Evolutionary conservation across 1,140 invertebrate genomes (phyloP), one percentile per base, ranked within the genome.

Genomic region (Orchesella cincta): DNA sequence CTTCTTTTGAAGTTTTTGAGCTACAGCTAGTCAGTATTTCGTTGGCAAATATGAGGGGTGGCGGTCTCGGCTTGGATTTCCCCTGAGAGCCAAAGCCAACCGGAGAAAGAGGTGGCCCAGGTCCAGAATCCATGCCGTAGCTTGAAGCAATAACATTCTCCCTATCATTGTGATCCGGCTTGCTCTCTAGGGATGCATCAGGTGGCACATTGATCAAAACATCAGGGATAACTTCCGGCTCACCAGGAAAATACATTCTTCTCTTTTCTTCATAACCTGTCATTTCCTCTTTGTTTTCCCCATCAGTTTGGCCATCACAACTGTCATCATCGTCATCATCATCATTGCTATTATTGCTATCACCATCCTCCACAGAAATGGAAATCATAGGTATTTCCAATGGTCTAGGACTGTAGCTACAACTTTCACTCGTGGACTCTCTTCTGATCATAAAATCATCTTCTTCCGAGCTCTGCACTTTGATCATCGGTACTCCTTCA

Each of bases 51-150:
- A 82, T 57, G 1, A 82, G 70, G 2, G 81, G 81, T 23, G 81
- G 81, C 39, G 81, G 81, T 76, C 78, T 80, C 35, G 81, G 81
- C 74, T 79, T 80, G 18, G 29, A 46, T 70, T 78, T 79, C 20
- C 39, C 57, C 34, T 12, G 12, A 1, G 74, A 46, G 1, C 73
- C 51, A 34, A 34, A 84, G 84, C 5, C 14, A n/a, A n/a, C 5
- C 23, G 86, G 86, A 12, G 84, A 83, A 46, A 84, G 83, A 2
- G 84, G 75, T 34, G 84, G 51, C 70, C 31, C 54, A 70, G 28
- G 34, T 29, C 54, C 52, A 23, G 28, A 39, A 1, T 39, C 74
- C 70, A 36, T 71, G 52, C 81, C 52, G 79, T 71, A 71, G 80
- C 74, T 73, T 26, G 73, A 34, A 83, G 81, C 75, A 85, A 84